Conservation (phyloP, 2,888 invertebrate species). For the Aelia acuminata region DNA sequence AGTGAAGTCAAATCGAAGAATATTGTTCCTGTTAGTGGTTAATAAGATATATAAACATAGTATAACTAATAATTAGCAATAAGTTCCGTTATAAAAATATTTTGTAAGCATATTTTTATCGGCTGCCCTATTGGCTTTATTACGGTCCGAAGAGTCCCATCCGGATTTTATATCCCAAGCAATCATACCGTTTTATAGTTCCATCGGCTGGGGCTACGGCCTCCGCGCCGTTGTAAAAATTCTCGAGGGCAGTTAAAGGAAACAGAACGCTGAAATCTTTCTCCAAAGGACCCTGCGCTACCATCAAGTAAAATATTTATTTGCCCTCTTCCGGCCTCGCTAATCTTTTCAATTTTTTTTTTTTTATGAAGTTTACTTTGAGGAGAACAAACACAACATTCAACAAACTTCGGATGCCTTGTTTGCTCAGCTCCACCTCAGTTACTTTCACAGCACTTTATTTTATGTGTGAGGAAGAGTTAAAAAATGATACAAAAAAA, state of each 20-base stretch:
- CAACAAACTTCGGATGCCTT: not conserved
- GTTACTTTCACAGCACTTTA: not conserved
- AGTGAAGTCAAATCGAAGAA: no score
- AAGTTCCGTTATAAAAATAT: not conserved
- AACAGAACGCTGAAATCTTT: not conserved
- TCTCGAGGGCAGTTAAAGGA: not conserved
- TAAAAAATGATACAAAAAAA: no score
- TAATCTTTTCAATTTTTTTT: constrained; percentile 16
- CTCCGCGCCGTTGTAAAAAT: not conserved
- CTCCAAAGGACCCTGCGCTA: not conserved
- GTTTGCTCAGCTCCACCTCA: not conserved
- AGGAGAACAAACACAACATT: constrained; percentile 16
- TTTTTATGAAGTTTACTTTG: not conserved
- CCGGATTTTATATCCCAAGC: not conserved
- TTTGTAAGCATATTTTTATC: not conserved
- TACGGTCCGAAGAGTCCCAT: not conserved
- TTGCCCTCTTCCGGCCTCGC: not conserved
- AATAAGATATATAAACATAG: not conserved
- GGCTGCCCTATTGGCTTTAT: not conserved
- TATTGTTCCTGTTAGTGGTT: no score
- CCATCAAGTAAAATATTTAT: not conserved
- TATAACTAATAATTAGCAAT: not conserved
- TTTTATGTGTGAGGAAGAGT: not conserved
- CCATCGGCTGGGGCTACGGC: not conserved
- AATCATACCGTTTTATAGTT: not conserved